Evolutionary conservation across 2,888 invertebrate genomes (phyloP).

Genomic region (Thymelicus sylvestris): DNA sequence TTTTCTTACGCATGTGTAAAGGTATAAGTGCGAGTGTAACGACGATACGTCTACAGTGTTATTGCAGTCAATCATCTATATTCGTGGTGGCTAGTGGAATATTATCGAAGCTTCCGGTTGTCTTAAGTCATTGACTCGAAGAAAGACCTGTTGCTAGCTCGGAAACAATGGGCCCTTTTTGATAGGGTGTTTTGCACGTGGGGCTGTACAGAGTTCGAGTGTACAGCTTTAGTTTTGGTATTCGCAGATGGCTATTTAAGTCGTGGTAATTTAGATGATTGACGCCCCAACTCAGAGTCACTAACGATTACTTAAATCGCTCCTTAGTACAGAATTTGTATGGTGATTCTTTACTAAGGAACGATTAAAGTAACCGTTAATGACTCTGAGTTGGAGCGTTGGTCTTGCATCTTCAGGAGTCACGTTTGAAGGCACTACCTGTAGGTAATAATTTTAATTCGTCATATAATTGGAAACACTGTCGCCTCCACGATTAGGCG

Average conservation of each 20-base stretch:
- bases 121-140: slow-evolving; percentile 72
- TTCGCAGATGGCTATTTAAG: background rate
- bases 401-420: no score
- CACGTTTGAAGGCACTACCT: no score
- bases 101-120: slow-evolving; percentile 79
- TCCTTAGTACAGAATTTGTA: no score
- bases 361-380: no score
- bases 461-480: no score
- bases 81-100: slow-evolving; percentile 80
- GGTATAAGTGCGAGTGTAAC: slow-evolving; percentile 51
- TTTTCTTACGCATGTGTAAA: slow-evolving; percentile 47
- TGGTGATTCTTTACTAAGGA: no score
- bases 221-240: slow-evolving; percentile 3
- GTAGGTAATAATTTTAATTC: no score
- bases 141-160: slow-evolving; percentile 43
- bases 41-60: slow-evolving; percentile 56
- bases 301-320: no score
- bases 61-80: slow-evolving; percentile 81
- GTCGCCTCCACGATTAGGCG: no score
- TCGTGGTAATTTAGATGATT: no score
- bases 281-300: no score
- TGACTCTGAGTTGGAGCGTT: no score
- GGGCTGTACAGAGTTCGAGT: slow-evolving; percentile 2
- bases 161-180: slow-evolving; percentile 35
- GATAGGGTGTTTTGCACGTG: slow-evolving; percentile 19